Base-by-base conservation (phyloP, 2,888 invertebrate species). In the Scaptomyza polygonia region DNA sequence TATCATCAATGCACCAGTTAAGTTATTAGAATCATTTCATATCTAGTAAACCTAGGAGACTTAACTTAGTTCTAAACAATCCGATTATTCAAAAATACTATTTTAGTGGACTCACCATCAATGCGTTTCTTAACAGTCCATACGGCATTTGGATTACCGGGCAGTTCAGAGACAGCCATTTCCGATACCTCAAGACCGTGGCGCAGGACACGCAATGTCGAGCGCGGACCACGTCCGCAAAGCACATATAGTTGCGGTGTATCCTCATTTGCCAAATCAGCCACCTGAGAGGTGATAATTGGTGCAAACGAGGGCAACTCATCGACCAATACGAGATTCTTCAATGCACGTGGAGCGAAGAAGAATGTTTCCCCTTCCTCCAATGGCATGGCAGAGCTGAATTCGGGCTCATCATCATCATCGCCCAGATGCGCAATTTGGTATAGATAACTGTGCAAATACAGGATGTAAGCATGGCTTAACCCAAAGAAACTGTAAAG, bases 341-440 rank as follows among this genome's bases (percentile, higher is more conserved):
- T 95, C 1, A 99, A 93, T 0, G 96, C 95, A 79, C 99, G 93
- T 1, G 99, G 99, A 0, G 98, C 98, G 93, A 99, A 99, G 93
- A 99, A 99, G 92, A 99, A 99, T 0, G 99, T 99, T 89, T 99
- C 99, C 7, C 99, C 99, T 92, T 99, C 99, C 92, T 99, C 99
- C 45, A 99, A 92, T 0, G 98, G 98, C 97, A 98, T 98, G 1
- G 98, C 98, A 14, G 98, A 98, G 91, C 98, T 98, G 91, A 99
- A 99, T 90, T 99, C 99, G 0, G 99, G 97, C 89, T 99, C 99
- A 91, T 99, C 99, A 91, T 99, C 99, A 89, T 99, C 99, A 92
- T 99, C 99, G 40, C 99, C 99, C 83, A 99, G 93, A 92, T 98
- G 98, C n/a, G 99, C 98, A 90, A 99, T 99, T 93, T 99, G 99